phyloP scores from a whole-genome alignment of 2,797 vertebrate genomes.

The Myotis myotis region DNA sequence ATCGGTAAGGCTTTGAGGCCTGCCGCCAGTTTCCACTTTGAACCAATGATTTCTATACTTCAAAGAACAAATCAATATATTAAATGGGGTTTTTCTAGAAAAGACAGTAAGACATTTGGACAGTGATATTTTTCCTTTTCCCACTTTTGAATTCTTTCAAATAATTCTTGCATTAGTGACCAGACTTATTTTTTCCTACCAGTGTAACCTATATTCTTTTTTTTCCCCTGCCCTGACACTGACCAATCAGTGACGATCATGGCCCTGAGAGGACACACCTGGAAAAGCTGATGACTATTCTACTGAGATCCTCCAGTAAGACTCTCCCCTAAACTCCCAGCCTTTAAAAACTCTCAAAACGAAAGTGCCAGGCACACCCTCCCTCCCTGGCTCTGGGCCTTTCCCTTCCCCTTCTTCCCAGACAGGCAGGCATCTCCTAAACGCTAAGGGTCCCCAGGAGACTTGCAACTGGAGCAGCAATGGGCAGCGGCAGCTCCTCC shows the following conservation, averaged over 20 bases:
- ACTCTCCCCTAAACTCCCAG: too few species aligned
- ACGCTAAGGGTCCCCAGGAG: not conserved
- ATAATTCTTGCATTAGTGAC: not conserved
- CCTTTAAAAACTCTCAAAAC: not conserved
- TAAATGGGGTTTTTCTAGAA: not conserved
- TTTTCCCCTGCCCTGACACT: not conserved
- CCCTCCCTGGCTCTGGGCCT: not conserved
- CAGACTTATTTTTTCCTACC: not conserved
- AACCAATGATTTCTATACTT: not conserved
- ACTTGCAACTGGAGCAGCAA: not conserved
- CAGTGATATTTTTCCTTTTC: not conserved
- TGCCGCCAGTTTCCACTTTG: not conserved
- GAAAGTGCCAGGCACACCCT: not conserved
- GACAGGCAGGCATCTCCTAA: not conserved
- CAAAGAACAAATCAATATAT: not conserved
- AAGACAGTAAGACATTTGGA: not conserved
- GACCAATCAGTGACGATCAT: not conserved
- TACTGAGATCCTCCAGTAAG: not conserved
- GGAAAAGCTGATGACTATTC: not conserved
- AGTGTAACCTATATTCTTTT: not conserved
- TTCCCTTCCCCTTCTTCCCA: not conserved
- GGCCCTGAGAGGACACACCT: not conserved
- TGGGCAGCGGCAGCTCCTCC: not conserved
- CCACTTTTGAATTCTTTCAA: constrained; percentile 5
- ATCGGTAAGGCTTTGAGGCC: not conserved